Percentiles rank a stretch among this genome's conserved stretches.
phyloP scores from a whole-genome alignment of 2,888 invertebrate genomes.

The Hermaeophaga mercurialis region DNA sequence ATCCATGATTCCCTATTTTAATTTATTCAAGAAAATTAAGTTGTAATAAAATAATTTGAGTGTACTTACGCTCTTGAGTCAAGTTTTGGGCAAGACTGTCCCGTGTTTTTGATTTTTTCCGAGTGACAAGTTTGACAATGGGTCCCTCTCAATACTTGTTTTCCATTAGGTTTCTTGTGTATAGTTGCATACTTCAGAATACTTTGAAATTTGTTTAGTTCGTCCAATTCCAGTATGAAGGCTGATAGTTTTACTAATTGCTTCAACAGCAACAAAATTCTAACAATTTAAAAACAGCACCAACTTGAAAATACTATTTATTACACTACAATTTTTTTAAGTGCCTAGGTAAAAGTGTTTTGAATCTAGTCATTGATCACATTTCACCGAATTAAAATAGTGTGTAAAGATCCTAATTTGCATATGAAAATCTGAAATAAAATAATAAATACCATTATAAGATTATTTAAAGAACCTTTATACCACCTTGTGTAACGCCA shows the following conservation, averaged over 20 bases:
- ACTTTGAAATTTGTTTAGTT: slow-evolving; percentile 46
- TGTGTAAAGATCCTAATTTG: slow-evolving; percentile 15
- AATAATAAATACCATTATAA: neutral
- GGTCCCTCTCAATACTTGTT: slow-evolving; percentile 45
- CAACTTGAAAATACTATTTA: slow-evolving; percentile 25
- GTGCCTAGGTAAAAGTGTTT: slow-evolving; percentile 6
- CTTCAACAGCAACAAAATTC: slow-evolving; percentile 18
- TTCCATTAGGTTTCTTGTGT: slow-evolving; percentile 38
- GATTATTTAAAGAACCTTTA: slow-evolving; percentile 11
- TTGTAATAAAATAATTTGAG: too few relatives aligned
- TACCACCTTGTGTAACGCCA: slow-evolving; percentile 23
- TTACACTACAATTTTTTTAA: slow-evolving; percentile 24
- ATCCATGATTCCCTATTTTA: too few relatives aligned
- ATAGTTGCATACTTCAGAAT: slow-evolving; percentile 47
- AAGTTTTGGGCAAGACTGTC: slow-evolving; percentile 58
- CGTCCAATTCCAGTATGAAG: slow-evolving; percentile 54
- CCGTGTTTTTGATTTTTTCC: slow-evolving; percentile 55
- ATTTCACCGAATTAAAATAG: slow-evolving; percentile 27
- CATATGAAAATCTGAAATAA: slow-evolving; percentile 35
- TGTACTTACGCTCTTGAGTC: slow-evolving; percentile 54
- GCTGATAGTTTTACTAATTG: slow-evolving; percentile 21
- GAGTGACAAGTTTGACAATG: slow-evolving; percentile 52
- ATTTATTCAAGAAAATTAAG: too few relatives aligned
- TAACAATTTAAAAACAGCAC: slow-evolving; percentile 28
- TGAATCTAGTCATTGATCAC: slow-evolving; percentile 31